Evolutionary conservation across 2,888 invertebrate genomes (phyloP), one percentile per base, ranked within the genome.

Genomic region (Clanis bilineata): DNA sequence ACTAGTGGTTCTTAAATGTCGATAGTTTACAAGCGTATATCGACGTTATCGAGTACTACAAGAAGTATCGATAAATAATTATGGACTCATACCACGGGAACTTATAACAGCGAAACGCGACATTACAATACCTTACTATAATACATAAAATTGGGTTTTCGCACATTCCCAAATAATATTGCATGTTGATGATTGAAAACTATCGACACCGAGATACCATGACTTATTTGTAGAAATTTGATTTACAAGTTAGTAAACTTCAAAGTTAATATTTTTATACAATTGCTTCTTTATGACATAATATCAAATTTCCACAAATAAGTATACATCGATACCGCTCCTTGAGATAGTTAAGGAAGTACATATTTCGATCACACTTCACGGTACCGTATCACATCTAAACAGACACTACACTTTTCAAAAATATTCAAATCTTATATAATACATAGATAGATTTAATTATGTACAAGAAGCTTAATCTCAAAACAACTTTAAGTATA

Each of bases 381-480:
- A 28, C 9, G 18, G 28, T 28, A 51, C 7, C 47, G n/a, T n/a
- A 51, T 51, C n/a, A 22, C 44, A 51, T 32, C 32, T 51, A 51
- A 28, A 51, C 51, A 51, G 32, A 57, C 43, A 57, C 56, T 57
- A 57, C 15, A 57, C n/a, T 28, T 41, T 84, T 85, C 73, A 76
- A 76, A 78, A 82, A 51, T 51, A 51, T 51, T 51, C 10, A 51
- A 51, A 32, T 51, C 51, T 73, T 68, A 68, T 68, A 58, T 70
- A 69, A 73, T 81, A 79, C 79, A 67, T 80, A 81, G 75, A 80
- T 73, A 73, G 67, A 74, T 69, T 72, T 73, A 70, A 74, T 68
- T 84, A 83, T 81, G 67, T 76, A 79, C 76, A 82, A 72, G 84
- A 83, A 83, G 84, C 75, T 70, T 71, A 71, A 41, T 59, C 61